phyloP scores from a whole-genome alignment of 2,797 vertebrate species.

The Champsocephalus esox region DNA sequence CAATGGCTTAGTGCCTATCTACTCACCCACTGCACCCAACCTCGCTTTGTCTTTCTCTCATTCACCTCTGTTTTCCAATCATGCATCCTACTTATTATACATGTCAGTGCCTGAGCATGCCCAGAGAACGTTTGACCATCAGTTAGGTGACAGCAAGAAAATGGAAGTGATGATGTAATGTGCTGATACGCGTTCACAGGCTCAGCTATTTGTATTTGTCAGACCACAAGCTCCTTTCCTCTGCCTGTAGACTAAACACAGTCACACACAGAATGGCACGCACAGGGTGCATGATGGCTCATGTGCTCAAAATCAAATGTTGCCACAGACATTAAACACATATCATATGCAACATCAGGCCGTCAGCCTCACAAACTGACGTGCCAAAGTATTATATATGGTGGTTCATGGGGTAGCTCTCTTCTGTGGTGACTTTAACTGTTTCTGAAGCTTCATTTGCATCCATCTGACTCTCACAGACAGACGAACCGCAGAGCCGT shows the following conservation, averaged over 20 bases:
- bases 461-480: slow-evolving; percentile 42
- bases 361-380: slow-evolving; percentile 17
- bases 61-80: slow-evolving; percentile 30
- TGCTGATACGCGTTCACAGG: slow-evolving; percentile 56
- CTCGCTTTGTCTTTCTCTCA: slow-evolving; percentile 28
- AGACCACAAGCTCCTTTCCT: slow-evolving; percentile 66
- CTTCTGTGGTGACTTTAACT: slow-evolving; percentile 52
- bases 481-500: slow-evolving; percentile 58
- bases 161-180: slow-evolving; percentile 71
- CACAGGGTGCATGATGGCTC: slow-evolving; percentile 32
- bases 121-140: slow-evolving; percentile 29
- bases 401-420: slow-evolving; percentile 24
- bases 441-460: slow-evolving; percentile 57
- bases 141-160: slow-evolving; percentile 36
- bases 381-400: slow-evolving; percentile 31
- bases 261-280: slow-evolving; percentile 34
- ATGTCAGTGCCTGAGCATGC: slow-evolving; percentile 29
- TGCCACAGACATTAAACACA: slow-evolving; percentile 15
- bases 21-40: slow-evolving; percentile 57
- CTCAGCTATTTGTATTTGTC: slow-evolving; percentile 69
- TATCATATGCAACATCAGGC: slow-evolving; percentile 5
- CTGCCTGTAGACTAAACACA: slow-evolving; percentile 77
- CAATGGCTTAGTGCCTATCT: slow-evolving; percentile 64
- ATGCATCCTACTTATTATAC: slow-evolving; percentile 34
- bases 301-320: slow-evolving; percentile 36